Conservation (phyloP, 2,888 invertebrate species). For the Dexiosoma caninum region DNA sequence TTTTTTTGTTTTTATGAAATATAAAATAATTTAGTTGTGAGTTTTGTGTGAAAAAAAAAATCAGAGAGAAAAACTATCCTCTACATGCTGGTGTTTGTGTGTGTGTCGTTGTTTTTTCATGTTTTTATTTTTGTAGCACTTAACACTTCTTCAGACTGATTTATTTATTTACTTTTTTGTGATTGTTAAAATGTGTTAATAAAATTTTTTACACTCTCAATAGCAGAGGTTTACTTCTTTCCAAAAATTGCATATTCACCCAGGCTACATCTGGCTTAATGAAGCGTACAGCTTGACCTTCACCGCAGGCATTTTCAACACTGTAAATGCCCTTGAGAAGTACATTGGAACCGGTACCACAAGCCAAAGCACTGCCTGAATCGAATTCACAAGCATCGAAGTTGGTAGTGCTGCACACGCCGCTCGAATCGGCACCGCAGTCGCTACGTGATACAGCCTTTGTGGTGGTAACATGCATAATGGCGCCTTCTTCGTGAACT, state of each 20-base stretch:
- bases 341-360: slow-evolving; percentile 83
- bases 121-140: slow-evolving; percentile 48
- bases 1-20: slow-evolving; percentile 54
- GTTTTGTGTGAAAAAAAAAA: slow-evolving; percentile 39
- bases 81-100: slow-evolving; percentile 42
- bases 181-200: slow-evolving; percentile 17
- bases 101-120: background rate
- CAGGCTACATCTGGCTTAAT: slow-evolving; percentile 82
- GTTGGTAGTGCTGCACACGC: slow-evolving; percentile 83
- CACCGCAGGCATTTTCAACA: slow-evolving; percentile 84
- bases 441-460: slow-evolving; percentile 81
- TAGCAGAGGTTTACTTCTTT: slow-evolving; percentile 71
- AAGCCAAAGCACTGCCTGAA: slow-evolving; percentile 89
- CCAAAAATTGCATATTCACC: slow-evolving; percentile 76
- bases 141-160: slow-evolving; percentile 55
- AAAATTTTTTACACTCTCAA: slow-evolving; percentile 60
- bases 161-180: slow-evolving; percentile 11
- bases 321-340: slow-evolving; percentile 86
- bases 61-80: slow-evolving; percentile 42
- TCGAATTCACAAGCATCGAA: slow-evolving; percentile 89
- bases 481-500: slow-evolving; percentile 86
- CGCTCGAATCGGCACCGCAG: slow-evolving; percentile 71
- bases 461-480: slow-evolving; percentile 86
- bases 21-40: slow-evolving; percentile 60
- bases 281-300: slow-evolving; percentile 80